Base-by-base conservation (phyloP, 1,140 invertebrate genomes). In the Macrobrachium nipponense region DNA sequence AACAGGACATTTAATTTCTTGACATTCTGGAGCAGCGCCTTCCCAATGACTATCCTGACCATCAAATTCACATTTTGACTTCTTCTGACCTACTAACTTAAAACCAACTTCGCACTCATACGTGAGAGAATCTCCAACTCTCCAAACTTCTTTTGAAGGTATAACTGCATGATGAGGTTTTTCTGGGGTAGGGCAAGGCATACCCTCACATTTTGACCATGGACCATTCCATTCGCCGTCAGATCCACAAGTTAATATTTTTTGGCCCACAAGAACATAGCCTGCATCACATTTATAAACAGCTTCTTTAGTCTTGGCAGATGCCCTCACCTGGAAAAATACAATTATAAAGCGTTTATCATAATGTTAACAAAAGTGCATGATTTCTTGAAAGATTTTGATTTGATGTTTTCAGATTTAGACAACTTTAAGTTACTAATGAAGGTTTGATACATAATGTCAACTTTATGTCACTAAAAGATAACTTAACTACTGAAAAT, bases 171-270 rank as follows among this genome's bases (percentile, higher is more conserved):
- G 89, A 27, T 64, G 79, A 17, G 90, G 66, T 15, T 72, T 23
- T 44, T 88, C 64, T 20, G 85, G 89, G 66, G 86, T 43, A 20
- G 87, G 68, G 80, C 90, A 91, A 5, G 61, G 81, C 43, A 89
- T 88, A 11, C 84, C 78, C 20, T 87, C 72, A 87, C 90, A 91
- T 6, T 51, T 73, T 10, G 90, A 90, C 76, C 88, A 89, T 17
- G 61, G 61, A 5, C 88, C 89, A 75, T 89, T 88, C 91, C 91
- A 91, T 4, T 83, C 89, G 36, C 88, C 89, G 83, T 90, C 87
- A 17, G 87, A 82, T 43, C 78, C 81, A 80, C 92, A 92, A 11
- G 60, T 84, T 80, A 89, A 84, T 36, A 62, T 51, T 44, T 87
- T 88, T 12, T 64, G 43, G 18, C 90, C 91, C 51, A 80, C 78